phyloP scores from a whole-genome alignment of 2,113 vertebrate genomes.

The Notothenia coriiceps region DNA sequence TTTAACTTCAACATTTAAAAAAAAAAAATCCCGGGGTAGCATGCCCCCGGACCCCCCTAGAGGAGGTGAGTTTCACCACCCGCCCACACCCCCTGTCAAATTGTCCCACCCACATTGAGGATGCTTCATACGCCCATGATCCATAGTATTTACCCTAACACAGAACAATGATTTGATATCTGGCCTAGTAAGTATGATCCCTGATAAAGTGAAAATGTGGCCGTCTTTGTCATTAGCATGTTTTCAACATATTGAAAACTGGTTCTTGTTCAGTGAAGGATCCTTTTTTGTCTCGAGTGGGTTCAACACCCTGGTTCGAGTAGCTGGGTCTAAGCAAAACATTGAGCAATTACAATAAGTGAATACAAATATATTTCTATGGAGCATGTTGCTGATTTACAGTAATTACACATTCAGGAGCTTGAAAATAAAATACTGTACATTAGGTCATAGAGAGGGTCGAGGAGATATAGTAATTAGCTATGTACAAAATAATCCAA shows the following conservation, averaged over 20 bases:
- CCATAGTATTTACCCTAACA: not conserved
- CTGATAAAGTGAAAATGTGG: not conserved
- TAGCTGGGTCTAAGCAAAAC: not conserved
- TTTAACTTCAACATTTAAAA: too few species aligned
- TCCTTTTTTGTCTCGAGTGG: not conserved
- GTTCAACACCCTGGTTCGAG: not conserved
- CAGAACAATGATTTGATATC: not conserved
- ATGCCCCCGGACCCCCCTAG: too few species aligned
- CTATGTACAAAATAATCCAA: not conserved
- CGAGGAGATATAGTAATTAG: not conserved
- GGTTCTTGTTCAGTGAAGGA: not conserved
- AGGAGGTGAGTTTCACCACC: too few species aligned
- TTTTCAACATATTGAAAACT: not conserved
- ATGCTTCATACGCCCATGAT: not conserved
- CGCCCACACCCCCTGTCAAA: too few species aligned
- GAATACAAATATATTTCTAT: not conserved
- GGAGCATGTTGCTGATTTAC: too few species aligned
- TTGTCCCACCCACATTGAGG: too few species aligned
- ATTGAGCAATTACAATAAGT: not conserved
- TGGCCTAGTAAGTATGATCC: not conserved
- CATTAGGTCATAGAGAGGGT: not conserved
- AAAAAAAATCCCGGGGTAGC: too few species aligned
- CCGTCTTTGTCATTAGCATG: not conserved
- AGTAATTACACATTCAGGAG: not conserved
- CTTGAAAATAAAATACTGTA: not conserved